Evolutionary conservation across 2,797 vertebrate species (phyloP).

Genomic region (Phaenicophaeus curvirostris): DNA sequence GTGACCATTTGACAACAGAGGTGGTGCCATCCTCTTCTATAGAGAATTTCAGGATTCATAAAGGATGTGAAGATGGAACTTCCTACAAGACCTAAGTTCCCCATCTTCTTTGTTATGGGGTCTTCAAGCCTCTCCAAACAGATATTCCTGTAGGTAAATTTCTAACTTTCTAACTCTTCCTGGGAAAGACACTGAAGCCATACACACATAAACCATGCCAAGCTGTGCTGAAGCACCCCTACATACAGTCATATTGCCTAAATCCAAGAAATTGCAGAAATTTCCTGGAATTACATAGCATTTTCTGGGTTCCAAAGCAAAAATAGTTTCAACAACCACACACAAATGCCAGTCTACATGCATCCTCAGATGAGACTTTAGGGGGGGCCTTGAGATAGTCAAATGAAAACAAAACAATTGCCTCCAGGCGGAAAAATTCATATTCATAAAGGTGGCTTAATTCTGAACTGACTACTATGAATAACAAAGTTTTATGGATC

Average conservation of each 20-base stretch:
- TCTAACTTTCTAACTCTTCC: neutral
- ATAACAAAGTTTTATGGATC: neutral
- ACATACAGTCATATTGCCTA: neutral
- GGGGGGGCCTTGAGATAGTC: neutral
- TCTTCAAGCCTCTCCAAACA: neutral
- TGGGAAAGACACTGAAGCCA: neutral
- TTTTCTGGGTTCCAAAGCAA: neutral
- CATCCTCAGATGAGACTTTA: neutral
- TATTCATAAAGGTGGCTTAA: neutral
- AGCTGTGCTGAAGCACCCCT: neutral
- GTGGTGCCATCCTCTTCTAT: neutral
- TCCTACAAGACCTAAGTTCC: neutral
- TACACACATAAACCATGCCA: neutral
- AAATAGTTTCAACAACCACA: neutral
- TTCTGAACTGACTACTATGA: neutral
- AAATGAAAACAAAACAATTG: neutral
- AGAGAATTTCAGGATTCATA: neutral
- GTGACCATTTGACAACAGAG: neutral
- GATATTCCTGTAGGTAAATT: neutral
- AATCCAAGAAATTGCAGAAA: neutral
- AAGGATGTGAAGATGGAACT: neutral
- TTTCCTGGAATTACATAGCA: neutral
- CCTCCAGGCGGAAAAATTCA: neutral
- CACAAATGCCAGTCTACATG: neutral
- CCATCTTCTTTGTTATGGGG: neutral